Evolutionary conservation across 1,140 invertebrate species (phyloP).

Genomic region (Drosophila willistoni): DNA sequence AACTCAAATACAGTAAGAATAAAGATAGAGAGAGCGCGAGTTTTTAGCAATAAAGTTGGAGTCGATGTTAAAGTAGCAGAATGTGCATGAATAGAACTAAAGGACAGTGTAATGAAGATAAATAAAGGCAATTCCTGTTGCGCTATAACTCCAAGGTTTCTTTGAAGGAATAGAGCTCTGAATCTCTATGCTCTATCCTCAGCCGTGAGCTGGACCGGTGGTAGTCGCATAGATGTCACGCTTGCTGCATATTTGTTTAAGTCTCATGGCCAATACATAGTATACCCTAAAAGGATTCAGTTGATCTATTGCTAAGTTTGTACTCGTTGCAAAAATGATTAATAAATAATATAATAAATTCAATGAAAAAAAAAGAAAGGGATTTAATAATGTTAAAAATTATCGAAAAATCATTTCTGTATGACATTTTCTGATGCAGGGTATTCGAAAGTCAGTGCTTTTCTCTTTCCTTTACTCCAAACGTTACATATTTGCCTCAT

Average conservation of each 20-base stretch:
- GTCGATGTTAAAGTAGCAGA: neutral
- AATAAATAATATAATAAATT: too few relatives aligned
- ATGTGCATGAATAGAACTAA: neutral
- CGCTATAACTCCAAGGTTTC: slow-evolving; percentile 24
- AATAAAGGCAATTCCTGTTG: slow-evolving; percentile 64
- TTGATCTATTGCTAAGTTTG: too few relatives aligned
- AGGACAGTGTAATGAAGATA: slow-evolving; percentile 59
- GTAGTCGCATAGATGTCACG: slow-evolving; percentile 29
- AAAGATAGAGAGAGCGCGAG: neutral
- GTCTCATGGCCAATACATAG: slow-evolving; percentile 29
- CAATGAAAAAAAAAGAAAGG: too few relatives aligned
- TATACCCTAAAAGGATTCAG: neutral
- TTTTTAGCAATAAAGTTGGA: neutral
- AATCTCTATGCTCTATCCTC: too few relatives aligned
- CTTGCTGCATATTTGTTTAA: slow-evolving; percentile 66
- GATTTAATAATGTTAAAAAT: too few relatives aligned
- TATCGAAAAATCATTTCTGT: too few relatives aligned
- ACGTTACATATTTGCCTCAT: slow-evolving; percentile 16
- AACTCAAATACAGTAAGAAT: neutral
- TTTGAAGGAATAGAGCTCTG: neutral
- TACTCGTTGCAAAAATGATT: too few relatives aligned
- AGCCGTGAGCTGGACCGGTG: too few relatives aligned
- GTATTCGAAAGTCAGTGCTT: neutral
- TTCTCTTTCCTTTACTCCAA: neutral
- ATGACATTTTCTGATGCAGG: neutral